phyloP scores from a whole-genome alignment of 2,888 invertebrate genomes.

The Xylota sylvarum region DNA sequence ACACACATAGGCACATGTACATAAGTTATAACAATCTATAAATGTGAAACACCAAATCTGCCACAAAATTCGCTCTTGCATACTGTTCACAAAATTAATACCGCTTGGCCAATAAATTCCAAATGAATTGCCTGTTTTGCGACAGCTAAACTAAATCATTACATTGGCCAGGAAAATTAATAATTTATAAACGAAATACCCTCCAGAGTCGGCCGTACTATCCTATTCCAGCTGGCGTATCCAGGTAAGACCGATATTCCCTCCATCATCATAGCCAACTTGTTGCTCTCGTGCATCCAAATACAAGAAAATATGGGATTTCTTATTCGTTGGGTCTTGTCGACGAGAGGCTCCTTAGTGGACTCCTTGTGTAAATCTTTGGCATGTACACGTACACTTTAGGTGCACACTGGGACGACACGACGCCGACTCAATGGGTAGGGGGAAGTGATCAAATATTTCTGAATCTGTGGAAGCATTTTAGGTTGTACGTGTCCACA shows the following conservation, averaged over 20 bases:
- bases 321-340: constrained; percentile 21
- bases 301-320: constrained; percentile 44
- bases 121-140: constrained; percentile 34
- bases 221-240: neutral
- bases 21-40: too few species aligned
- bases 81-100: neutral
- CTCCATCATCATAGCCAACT: constrained; percentile 28
- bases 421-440: neutral
- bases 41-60: too few species aligned
- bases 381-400: constrained; percentile 49
- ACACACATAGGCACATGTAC: too few species aligned
- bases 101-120: neutral
- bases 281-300: constrained; percentile 43
- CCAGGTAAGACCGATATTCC: constrained; percentile 7
- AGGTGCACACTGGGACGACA: constrained; percentile 43
- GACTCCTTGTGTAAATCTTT: constrained; percentile 55
- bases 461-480: constrained; percentile 66
- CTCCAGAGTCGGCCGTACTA: neutral
- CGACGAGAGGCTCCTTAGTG: constrained; percentile 37
- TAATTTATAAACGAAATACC: constrained; percentile 41
- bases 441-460: constrained; percentile 64
- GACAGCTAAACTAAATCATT: constrained; percentile 19
- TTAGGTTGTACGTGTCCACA: constrained; percentile 68
- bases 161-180: constrained; percentile 29
- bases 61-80: neutral